These are phyloP conservation scores for Eudorcas thomsonii DNA, from an alignment of 2,113 vertebrate species.

Conservation along the genomic window DNA sequence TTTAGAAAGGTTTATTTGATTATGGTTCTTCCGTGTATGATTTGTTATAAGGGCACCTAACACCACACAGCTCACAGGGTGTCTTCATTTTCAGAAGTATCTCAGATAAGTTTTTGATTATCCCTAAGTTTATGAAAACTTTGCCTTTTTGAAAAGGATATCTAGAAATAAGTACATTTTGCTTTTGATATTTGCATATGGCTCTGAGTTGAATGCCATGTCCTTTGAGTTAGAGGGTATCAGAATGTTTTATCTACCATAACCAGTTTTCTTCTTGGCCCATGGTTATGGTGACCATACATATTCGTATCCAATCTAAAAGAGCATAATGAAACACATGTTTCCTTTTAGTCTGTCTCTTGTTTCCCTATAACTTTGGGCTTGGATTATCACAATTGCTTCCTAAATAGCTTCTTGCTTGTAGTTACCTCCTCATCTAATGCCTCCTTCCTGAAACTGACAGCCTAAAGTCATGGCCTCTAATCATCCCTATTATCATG, in stretches of 20 bases:
- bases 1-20: constrained; percentile 53
- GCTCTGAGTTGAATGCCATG: background rate
- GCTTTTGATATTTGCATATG: background rate
- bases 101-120: constrained; percentile 34
- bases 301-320: background rate
- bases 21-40: constrained; percentile 11
- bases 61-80: background rate
- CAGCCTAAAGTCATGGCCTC: background rate
- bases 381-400: background rate
- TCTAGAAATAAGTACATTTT: background rate
- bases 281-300: background rate
- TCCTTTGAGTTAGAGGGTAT: background rate
- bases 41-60: constrained; percentile 25
- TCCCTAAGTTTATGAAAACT: background rate
- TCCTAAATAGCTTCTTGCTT: background rate
- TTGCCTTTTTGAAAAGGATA: constrained; percentile 5
- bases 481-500: background rate
- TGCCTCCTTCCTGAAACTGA: background rate
- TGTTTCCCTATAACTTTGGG: background rate
- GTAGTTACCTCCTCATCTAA: background rate
- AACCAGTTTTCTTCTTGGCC: background rate
- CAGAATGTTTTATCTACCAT: background rate
- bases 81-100: constrained; percentile 39
- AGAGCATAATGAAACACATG: background rate
- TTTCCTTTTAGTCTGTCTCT: background rate